These are phyloP conservation scores for Coregonus suidteri DNA, from an alignment of 2,797 vertebrate genomes.

Conservation along the genomic window DNA sequence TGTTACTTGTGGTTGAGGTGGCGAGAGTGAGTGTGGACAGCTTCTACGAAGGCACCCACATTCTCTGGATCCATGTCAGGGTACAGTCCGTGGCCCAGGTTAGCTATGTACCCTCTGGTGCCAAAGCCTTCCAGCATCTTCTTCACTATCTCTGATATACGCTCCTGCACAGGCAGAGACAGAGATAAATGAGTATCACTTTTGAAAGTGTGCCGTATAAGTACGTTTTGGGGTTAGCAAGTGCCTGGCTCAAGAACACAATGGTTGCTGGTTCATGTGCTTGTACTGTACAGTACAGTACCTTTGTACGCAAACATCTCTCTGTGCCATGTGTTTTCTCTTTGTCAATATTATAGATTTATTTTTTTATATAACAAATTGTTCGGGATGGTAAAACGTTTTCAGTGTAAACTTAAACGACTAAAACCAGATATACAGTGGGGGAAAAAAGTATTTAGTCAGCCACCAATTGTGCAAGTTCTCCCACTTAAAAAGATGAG, in stretches of 20 bases:
- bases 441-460: no score
- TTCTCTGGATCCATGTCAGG: conserved; percentile 94
- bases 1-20: conserved; percentile 51
- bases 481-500: no score
- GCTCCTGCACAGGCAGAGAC: conserved; percentile 75
- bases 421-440: no score
- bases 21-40: conserved; percentile 88
- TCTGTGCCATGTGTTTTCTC: neutral
- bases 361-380: no score
- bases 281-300: neutral
- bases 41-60: conserved; percentile 92
- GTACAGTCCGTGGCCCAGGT: conserved; percentile 95
- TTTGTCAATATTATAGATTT: neutral
- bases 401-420: no score
- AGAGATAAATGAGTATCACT: neutral
- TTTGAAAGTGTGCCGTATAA: neutral
- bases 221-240: no score
- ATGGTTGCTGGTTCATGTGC: no score
- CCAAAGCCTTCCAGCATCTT: conserved; percentile 93
- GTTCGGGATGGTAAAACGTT: no score
- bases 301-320: neutral
- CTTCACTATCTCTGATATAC: conserved; percentile 85
- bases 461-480: no score
- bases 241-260: no score
- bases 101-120: conserved; percentile 89